phyloP scores from a whole-genome alignment of 2,888 invertebrate species.

The Calameuta idolon region DNA sequence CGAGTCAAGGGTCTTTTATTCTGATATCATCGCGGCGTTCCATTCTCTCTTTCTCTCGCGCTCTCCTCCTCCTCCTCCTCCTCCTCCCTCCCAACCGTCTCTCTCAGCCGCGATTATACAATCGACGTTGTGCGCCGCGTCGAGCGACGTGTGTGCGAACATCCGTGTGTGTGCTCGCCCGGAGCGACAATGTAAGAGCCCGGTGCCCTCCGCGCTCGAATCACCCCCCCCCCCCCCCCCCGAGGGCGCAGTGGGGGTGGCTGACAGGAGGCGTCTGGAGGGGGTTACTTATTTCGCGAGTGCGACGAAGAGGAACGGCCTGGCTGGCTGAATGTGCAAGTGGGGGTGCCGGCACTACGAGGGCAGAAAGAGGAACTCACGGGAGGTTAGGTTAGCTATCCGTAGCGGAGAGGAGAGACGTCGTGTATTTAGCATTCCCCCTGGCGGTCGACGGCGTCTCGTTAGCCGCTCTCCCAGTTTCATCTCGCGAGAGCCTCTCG shows the following conservation, averaged over 20 bases:
- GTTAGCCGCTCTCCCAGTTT: slow-evolving; percentile 53
- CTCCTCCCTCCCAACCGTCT: not conserved
- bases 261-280: slow-evolving; percentile 3
- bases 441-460: slow-evolving; percentile 56
- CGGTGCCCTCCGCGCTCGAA: slow-evolving; percentile 19
- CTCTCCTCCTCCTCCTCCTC: not conserved
- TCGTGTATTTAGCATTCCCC: slow-evolving; percentile 59
- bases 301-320: slow-evolving; percentile 18
- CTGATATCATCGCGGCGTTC: slow-evolving; percentile 42
- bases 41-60: slow-evolving; percentile 27
- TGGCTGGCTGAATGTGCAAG: slow-evolving; percentile 22
- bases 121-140: slow-evolving; percentile 38
- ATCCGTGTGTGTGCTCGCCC: slow-evolving; percentile 34
- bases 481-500: slow-evolving; percentile 24
- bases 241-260: slow-evolving; percentile 13
- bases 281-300: slow-evolving; percentile 32
- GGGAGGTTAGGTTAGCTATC: slow-evolving; percentile 19
- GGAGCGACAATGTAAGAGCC: slow-evolving; percentile 50
- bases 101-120: slow-evolving; percentile 44
- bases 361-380: slow-evolving; percentile 19
- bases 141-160: slow-evolving; percentile 12
- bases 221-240: not conserved
- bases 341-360: slow-evolving; percentile 31
- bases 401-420: slow-evolving; percentile 48
- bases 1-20: slow-evolving; percentile 41